These are phyloP conservation scores for Agrotis clavis DNA, from an alignment of 2,888 invertebrate genomes.

Conservation along the genomic window DNA sequence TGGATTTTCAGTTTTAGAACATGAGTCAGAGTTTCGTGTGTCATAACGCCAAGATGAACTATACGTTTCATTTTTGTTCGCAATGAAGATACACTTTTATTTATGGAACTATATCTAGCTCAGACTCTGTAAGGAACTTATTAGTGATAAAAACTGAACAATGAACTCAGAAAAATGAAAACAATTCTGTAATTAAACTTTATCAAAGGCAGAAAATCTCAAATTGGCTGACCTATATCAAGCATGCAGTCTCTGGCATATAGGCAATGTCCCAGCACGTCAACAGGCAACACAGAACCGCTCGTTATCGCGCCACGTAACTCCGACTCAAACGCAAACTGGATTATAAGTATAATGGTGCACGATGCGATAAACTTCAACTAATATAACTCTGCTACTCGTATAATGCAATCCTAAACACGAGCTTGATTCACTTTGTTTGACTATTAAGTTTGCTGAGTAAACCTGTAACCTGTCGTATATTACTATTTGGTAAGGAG, in stretches of 20 bases:
- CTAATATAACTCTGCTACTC: slow-evolving; percentile 59
- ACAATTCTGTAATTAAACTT: neutral
- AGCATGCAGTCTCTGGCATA: neutral
- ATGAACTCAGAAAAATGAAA: neutral
- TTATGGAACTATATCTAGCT: neutral
- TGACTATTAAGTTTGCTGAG: slow-evolving; percentile 31
- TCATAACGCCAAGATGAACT: neutral
- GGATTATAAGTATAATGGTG: slow-evolving; percentile 60
- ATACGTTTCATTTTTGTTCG: neutral
- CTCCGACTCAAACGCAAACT: slow-evolving; percentile 46
- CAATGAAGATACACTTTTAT: neutral
- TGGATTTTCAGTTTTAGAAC: slow-evolving; percentile 41
- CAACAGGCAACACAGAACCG: slow-evolving; percentile 25
- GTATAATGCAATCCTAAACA: slow-evolving; percentile 60
- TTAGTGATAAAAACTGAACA: too few relatives aligned
- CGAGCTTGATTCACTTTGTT: slow-evolving; percentile 37
- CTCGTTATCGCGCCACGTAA: slow-evolving; percentile 56
- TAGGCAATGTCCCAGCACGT: slow-evolving; percentile 14
- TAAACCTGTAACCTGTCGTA: neutral
- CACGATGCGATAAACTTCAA: slow-evolving; percentile 53
- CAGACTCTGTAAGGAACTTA: neutral
- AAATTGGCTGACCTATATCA: neutral
- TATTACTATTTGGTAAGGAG: neutral
- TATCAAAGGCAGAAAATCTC: neutral
- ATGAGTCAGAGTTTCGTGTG: slow-evolving; percentile 8